Evolutionary conservation across 2,113 vertebrate species (phyloP), one percentile per base, ranked within the genome.

Genomic region (Probosciger aterrimus): DNA sequence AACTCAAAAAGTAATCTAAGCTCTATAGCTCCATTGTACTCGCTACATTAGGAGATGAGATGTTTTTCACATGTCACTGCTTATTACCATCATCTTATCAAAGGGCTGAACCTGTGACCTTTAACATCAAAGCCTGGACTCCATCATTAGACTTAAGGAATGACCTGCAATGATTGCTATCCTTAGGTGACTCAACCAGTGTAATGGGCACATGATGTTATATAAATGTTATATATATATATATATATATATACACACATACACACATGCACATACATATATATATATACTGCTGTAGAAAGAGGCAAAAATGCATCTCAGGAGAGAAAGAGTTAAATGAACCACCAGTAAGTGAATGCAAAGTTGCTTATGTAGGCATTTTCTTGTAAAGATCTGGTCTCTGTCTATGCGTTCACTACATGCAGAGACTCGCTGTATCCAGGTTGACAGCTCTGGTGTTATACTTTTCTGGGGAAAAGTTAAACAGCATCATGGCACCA

Each of bases 321-420:
- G 79, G 53, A 86, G 35, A 24, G 33, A 92, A 92, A 69, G 65
- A 88, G 96, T 95, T 95, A 96, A 97, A 83, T 23, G 62, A 94
- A 47, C 22, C 13, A 82, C n/a, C 28, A 81, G 85, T 67, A 90
- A 43, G 57, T 82, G 78, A 95, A 88, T 35, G 70, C 35, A 57
- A 88, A 97, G 39, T 62, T 97, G 84, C 95, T 96, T 95, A 92
- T 68, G 31, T 76, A 96, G 92, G 62, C 79, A 74, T 84, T 95
- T 95, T 95, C 86, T 92, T 82, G 50, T 64, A 86, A 92, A 96
- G 93, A 78, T 96, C 92, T 87, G 92, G 93, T 95, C 87, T 97
- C 79, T 96, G 93, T 96, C 92, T 79, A 14, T 84, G 82, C 50
- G n/a, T 89, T 85, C 90, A 95, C 59, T 86, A 92, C 96, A 65